Evolutionary conservation across 2,888 invertebrate genomes (phyloP).

Genomic region (Sussaba pulchella): DNA sequence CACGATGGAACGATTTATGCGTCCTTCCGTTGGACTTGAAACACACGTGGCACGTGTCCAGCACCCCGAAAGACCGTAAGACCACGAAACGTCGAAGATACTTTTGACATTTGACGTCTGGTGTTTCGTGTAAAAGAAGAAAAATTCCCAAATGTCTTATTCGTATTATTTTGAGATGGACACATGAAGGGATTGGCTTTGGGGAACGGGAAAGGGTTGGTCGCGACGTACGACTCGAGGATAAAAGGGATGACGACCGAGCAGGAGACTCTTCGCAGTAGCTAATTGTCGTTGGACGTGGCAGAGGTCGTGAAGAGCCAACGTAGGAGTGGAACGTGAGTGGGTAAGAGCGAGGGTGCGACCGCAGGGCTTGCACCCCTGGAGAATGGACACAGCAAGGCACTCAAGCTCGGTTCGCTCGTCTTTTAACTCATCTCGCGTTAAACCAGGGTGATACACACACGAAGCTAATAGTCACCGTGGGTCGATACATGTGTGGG

Average conservation of each 20-base stretch:
- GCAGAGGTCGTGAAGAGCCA: conserved; percentile 24
- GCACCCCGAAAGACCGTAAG: background rate
- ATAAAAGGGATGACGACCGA: conserved; percentile 58
- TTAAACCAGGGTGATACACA: conserved; percentile 70
- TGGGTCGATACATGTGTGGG: conserved; percentile 33
- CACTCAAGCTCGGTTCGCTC: conserved; percentile 80
- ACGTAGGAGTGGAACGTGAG: conserved; percentile 20
- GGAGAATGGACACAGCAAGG: conserved; percentile 79
- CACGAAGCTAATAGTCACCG: conserved; percentile 54
- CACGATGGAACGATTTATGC: conserved; percentile 4
- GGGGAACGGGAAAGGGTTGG: conserved; percentile 39
- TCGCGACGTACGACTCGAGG: conserved; percentile 48
- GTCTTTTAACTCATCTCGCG: conserved; percentile 80
- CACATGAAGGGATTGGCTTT: conserved; percentile 1
- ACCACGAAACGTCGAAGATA: background rate
- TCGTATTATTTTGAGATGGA: background rate
- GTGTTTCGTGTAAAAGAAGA: background rate
- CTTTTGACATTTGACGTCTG: background rate
- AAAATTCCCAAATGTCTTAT: background rate
- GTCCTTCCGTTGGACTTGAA: background rate
- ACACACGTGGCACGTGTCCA: conserved; percentile 16
- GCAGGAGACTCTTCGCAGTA: conserved; percentile 51
- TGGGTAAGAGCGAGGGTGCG: conserved; percentile 70
- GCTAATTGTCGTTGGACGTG: conserved; percentile 77
- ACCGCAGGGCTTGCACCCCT: conserved; percentile 71